Conservation (phyloP, 2,113 vertebrate genomes). For the Cyprinodon tularosa region DNA sequence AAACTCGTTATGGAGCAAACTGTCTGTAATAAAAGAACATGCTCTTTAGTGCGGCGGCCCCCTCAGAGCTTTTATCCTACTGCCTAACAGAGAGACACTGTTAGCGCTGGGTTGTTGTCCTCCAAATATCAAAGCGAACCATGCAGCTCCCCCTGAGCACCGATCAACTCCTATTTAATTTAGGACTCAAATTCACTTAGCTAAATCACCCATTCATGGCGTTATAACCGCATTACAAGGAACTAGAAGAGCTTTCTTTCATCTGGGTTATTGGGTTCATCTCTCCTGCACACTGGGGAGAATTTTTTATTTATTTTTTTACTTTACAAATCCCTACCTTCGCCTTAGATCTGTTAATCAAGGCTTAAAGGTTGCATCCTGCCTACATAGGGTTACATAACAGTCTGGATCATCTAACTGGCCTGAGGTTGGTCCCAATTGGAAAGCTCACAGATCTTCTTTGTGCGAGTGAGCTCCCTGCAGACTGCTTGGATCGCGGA, state of each 20-base stretch:
- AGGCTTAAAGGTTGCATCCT: slow-evolving; percentile 39
- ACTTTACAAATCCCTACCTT: slow-evolving; percentile 30
- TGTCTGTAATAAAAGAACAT: slow-evolving; percentile 50
- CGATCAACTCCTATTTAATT: slow-evolving; percentile 48
- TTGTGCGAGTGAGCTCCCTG: slow-evolving; percentile 36
- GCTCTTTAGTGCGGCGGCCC: slow-evolving; percentile 5
- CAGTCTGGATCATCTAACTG: slow-evolving; percentile 20
- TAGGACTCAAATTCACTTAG: slow-evolving; percentile 42
- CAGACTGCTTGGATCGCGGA: slow-evolving; percentile 40
- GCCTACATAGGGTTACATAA: slow-evolving; percentile 48
- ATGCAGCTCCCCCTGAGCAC: slow-evolving; percentile 20
- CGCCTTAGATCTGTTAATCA: slow-evolving; percentile 18
- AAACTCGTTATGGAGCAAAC: slow-evolving; percentile 18
- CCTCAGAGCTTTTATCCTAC: slow-evolving; percentile 48
- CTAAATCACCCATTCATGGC: slow-evolving; percentile 31
- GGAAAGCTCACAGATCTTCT: slow-evolving; percentile 25
- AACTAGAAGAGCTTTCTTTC: slow-evolving; percentile 24
- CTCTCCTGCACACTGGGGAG: slow-evolving; percentile 25
- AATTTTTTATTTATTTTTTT: background rate
- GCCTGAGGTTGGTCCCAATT: slow-evolving; percentile 19
- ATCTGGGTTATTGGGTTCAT: slow-evolving; percentile 37
- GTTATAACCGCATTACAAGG: slow-evolving; percentile 46
- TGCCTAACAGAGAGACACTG: slow-evolving; percentile 44
- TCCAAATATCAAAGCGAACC: slow-evolving; percentile 32
- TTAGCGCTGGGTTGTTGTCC: slow-evolving; percentile 53